phyloP scores from a whole-genome alignment of 92 coral and sea anemone species.

The Desmophyllum pertusum region DNA sequence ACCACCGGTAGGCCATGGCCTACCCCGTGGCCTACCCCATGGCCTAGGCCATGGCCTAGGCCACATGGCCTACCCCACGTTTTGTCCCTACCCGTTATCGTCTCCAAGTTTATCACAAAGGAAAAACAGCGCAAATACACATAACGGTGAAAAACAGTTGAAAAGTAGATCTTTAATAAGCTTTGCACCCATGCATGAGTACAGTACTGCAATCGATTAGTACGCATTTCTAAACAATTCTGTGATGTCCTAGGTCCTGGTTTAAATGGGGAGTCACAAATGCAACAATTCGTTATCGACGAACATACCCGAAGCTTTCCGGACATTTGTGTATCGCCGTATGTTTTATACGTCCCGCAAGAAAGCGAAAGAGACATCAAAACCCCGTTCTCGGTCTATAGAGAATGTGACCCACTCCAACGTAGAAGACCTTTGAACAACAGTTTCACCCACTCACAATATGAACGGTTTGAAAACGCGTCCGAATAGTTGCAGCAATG shows the following conservation, averaged over 20 bases:
- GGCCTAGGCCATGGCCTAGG: conserved; percentile 2
- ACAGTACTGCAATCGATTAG: conserved; percentile 49
- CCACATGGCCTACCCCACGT: too few species aligned
- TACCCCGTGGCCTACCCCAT: not conserved
- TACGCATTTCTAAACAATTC: conserved; percentile 62
- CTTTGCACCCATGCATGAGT: conserved; percentile 43
- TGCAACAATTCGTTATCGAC: conserved; percentile 57
- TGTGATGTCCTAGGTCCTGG: conserved; percentile 85
- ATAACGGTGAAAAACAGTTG: not conserved
- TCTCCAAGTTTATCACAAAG: not conserved
- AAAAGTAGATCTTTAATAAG: conserved; percentile 23
- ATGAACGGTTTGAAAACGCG: conserved; percentile 59
- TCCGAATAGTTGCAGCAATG: conserved; percentile 61
- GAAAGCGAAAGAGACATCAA: conserved; percentile 37
- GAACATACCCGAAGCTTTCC: conserved; percentile 60
- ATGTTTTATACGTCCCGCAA: conserved; percentile 64
- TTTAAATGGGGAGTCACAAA: conserved; percentile 54
- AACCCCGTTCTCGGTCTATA: conserved; percentile 49
- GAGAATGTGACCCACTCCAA: conserved; percentile 52
- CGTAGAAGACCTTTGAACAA: conserved; percentile 56
- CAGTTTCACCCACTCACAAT: conserved; percentile 17
- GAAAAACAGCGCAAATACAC: not conserved
- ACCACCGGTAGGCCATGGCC: conserved; percentile 7
- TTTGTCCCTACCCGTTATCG: too few species aligned
- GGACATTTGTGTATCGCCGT: conserved; percentile 76